These are phyloP conservation scores for Cygnus buccinator DNA, from an alignment of 2,113 vertebrate species.

Conservation along the genomic window DNA sequence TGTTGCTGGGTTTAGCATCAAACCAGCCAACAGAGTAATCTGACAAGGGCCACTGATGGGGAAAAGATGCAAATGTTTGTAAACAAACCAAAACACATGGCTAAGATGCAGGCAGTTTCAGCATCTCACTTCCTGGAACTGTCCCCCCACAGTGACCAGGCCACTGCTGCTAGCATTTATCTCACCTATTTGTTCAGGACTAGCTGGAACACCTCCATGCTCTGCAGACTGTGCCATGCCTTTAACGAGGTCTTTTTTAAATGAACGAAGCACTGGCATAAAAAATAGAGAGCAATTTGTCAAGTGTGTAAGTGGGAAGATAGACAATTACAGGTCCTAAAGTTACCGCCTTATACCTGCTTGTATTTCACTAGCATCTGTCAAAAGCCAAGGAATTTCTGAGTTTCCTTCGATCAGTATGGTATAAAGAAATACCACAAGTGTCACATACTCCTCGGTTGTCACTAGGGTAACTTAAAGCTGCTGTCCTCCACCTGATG, in stretches of 20 bases:
- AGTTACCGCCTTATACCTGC: background rate
- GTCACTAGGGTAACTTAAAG: background rate
- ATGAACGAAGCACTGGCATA: background rate
- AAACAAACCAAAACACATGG: background rate
- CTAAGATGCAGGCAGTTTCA: background rate
- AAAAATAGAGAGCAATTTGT: background rate
- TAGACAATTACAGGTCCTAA: background rate
- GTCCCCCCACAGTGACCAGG: background rate
- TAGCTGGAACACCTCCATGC: background rate
- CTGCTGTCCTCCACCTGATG: background rate
- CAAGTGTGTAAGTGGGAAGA: background rate
- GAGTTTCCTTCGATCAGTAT: background rate
- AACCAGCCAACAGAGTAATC: background rate
- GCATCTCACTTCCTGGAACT: background rate
- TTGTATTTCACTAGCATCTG: fast-evolving
- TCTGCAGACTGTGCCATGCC: background rate
- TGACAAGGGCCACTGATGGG: background rate
- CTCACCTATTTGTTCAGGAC: background rate
- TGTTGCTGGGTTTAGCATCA: background rate
- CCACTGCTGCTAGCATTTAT: background rate
- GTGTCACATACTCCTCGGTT: background rate
- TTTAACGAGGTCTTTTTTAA: background rate
- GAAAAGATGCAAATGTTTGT: background rate
- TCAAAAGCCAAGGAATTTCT: background rate
- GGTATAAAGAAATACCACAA: background rate